Evolutionary conservation across 2,797 vertebrate species (phyloP).

Genomic region (Lateolabrax maculatus): DNA sequence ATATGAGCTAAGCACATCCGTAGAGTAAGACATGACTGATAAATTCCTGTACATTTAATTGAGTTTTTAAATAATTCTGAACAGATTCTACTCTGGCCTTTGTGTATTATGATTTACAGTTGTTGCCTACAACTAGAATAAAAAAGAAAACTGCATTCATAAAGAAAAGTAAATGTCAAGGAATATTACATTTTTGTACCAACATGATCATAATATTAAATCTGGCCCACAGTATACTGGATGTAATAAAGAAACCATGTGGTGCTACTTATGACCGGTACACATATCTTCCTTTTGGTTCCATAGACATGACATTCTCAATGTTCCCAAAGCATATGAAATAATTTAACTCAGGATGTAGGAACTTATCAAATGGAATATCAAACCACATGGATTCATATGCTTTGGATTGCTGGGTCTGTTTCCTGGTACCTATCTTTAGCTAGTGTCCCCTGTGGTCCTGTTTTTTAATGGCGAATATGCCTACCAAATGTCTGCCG

Average conservation of each 20-base stretch:
- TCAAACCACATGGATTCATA: slow-evolving; percentile 72
- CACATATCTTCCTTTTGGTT: slow-evolving; percentile 48
- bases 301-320: slow-evolving; percentile 42
- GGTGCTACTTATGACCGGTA: slow-evolving; percentile 52
- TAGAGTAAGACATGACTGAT: slow-evolving; percentile 26
- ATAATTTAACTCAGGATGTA: slow-evolving; percentile 76
- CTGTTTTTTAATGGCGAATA: slow-evolving; percentile 76
- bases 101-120: slow-evolving; percentile 39
- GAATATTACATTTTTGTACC: slow-evolving; percentile 52
- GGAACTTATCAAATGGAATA: slow-evolving; percentile 75
- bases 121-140: slow-evolving; percentile 59
- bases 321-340: slow-evolving; percentile 62
- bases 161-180: slow-evolving; percentile 10
- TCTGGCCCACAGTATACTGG: slow-evolving; percentile 41
- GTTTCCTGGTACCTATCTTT: slow-evolving; percentile 77
- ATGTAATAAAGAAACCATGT: slow-evolving; percentile 66
- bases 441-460: slow-evolving; percentile 71
- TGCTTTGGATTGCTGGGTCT: slow-evolving; percentile 67
- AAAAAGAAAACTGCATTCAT: slow-evolving; percentile 32
- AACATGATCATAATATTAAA: slow-evolving; percentile 50
- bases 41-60: slow-evolving; percentile 50
- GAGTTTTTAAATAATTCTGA: slow-evolving; percentile 51
- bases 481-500: slow-evolving; percentile 73
- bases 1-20: slow-evolving; percentile 20
- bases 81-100: slow-evolving; percentile 39